phyloP scores from a whole-genome alignment of 2,888 invertebrate species.

The Heteromurus nitidus region DNA sequence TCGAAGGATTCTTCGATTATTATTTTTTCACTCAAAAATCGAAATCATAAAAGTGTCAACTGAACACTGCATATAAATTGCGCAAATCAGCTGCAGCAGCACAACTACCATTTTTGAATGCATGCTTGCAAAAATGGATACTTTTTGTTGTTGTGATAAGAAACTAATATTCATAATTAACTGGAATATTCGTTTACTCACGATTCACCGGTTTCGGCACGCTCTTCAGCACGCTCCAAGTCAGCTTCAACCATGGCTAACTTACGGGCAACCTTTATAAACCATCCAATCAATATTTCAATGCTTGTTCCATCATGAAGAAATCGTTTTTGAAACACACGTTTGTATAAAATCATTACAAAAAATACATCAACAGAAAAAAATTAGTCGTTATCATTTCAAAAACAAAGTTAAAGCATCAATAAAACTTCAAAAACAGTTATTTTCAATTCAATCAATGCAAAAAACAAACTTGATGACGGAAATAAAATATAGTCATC shows the following conservation, averaged over 20 bases:
- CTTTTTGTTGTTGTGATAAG: constrained; percentile 21
- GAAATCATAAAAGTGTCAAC: no score
- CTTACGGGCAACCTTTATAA: constrained; percentile 97
- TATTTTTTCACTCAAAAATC: no score
- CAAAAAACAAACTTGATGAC: constrained; percentile 12
- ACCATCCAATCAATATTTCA: constrained; percentile 39
- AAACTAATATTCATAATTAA: constrained; percentile 63
- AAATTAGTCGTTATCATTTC: no score
- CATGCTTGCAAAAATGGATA: constrained; percentile 41
- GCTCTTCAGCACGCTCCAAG: constrained; percentile 98
- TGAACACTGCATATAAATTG: no score
- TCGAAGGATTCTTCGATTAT: no score
- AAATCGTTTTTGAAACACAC: constrained; percentile 34
- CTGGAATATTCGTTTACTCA: constrained; percentile 82
- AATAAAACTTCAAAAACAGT: constrained; percentile 19
- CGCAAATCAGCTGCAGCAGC: no score
- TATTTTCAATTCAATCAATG: constrained; percentile 19
- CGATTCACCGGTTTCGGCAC: constrained; percentile 97
- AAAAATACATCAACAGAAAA: neutral
- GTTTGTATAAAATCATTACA: constrained; percentile 1
- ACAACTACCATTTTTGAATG: no score
- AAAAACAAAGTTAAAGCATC: constrained; percentile 35
- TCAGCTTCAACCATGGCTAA: constrained; percentile 99
- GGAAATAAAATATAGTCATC: no score
- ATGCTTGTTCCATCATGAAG: neutral